Conservation (phyloP, 2,113 vertebrate species). For the Ellobius talpinus region DNA sequence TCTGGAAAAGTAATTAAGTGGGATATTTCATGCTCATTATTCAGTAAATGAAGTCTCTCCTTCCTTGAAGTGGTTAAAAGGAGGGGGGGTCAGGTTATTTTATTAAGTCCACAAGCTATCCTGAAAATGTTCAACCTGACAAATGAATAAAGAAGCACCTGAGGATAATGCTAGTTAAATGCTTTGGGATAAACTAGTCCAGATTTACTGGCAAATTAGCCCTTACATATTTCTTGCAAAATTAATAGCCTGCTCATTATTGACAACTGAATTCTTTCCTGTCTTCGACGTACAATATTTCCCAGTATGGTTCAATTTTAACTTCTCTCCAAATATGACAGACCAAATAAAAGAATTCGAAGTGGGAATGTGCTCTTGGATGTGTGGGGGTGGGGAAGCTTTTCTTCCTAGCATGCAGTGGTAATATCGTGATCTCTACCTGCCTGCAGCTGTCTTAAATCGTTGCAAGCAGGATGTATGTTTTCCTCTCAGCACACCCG, state of each 20-base stretch:
- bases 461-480: neutral
- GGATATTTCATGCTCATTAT: conserved; percentile 47
- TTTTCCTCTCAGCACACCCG: neutral
- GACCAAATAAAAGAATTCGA: conserved; percentile 45
- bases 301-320: neutral
- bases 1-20: conserved; percentile 68
- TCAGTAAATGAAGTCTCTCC: conserved; percentile 55
- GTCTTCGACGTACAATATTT: conserved; percentile 6
- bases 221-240: neutral
- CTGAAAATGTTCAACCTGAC: conserved; percentile 26
- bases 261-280: neutral
- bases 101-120: neutral
- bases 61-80: neutral
- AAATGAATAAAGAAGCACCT: conserved; percentile 5
- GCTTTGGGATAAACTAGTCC: neutral
- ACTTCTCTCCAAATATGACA: conserved; percentile 53
- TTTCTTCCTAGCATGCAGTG: neutral
- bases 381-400: neutral
- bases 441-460: neutral
- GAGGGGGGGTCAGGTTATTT: conserved; percentile 10
- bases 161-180: conserved; percentile 36
- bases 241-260: neutral
- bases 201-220: conserved; percentile 31
- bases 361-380: neutral
- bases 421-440: neutral